Percentiles rank a stretch among this genome's conserved stretches.
Conservation (phyloP, 2,797 vertebrate genomes). For the Leuciscus waleckii region DNA sequence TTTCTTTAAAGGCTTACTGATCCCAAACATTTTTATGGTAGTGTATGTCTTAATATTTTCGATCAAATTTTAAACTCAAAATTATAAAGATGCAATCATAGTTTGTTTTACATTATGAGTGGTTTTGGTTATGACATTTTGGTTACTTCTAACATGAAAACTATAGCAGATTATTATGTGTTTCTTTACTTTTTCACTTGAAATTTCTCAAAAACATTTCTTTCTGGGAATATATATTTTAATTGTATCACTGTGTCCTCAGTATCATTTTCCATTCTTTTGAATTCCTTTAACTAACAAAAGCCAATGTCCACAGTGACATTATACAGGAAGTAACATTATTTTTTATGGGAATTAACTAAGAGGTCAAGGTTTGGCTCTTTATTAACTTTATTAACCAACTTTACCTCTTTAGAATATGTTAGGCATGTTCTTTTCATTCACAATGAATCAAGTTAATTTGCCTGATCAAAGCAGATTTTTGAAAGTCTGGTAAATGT, state of each 20-base stretch:
- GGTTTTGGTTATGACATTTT: background rate
- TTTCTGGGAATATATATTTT: background rate
- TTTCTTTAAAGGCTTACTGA: background rate
- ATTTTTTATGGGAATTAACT: background rate
- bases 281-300: background rate
- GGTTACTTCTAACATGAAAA: background rate
- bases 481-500: background rate
- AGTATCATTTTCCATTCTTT: background rate
- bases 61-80: background rate
- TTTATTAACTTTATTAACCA: constrained; percentile 15
- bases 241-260: too few species aligned
- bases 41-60: background rate
- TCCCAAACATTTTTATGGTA: background rate
- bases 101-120: background rate
- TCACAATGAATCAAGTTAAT: background rate
- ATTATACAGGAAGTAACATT: background rate
- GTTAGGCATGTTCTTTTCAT: background rate
- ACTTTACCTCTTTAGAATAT: background rate
- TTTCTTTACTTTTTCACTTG: background rate
- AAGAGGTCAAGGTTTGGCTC: background rate
- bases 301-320: background rate
- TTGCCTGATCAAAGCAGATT: background rate
- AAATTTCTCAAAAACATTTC: background rate
- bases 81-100: background rate
- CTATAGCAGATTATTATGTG: background rate